Conservation (phyloP, 2,797 vertebrate species). For the Microcaecilia unicolor region DNA sequence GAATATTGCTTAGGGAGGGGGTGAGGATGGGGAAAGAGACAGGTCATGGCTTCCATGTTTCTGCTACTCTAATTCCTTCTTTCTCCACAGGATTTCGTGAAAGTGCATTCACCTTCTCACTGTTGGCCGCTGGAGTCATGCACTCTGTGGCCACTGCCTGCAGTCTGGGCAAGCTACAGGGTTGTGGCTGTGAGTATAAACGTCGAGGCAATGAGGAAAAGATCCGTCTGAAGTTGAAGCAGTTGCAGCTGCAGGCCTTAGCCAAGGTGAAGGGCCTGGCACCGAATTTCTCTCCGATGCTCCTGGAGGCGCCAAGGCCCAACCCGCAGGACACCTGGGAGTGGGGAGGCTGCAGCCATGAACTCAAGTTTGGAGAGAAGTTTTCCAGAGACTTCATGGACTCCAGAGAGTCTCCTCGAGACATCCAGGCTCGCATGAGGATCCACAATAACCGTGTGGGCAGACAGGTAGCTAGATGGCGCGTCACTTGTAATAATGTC, state of each 20-base stretch:
- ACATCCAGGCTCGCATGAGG: constrained; percentile 84
- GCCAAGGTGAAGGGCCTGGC: constrained; percentile 64
- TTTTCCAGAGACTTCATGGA: constrained; percentile 87
- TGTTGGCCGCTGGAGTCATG: constrained; percentile 84
- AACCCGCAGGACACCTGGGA: constrained; percentile 83
- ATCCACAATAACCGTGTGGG: constrained; percentile 87
- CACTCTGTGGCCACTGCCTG: constrained; percentile 86
- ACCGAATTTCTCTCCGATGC: constrained; percentile 47
- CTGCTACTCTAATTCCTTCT: background rate
- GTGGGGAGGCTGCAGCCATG: constrained; percentile 86
- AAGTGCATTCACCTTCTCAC: constrained; percentile 80
- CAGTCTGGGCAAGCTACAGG: constrained; percentile 81
- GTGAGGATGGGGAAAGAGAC: background rate
- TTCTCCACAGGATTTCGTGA: constrained; percentile 74
- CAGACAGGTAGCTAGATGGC: constrained; percentile 87
- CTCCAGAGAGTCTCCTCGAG: constrained; percentile 75
- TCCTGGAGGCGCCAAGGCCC: constrained; percentile 58
- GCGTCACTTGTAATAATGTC: too few species aligned
- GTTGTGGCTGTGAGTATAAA: constrained; percentile 79
- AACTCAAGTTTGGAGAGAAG: constrained; percentile 77
- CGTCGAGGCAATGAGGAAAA: constrained; percentile 73
- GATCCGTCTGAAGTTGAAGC: constrained; percentile 76
- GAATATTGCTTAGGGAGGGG: too few species aligned
- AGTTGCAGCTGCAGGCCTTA: constrained; percentile 78
- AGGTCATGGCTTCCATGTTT: background rate